Evolutionary conservation across 2,113 vertebrate genomes (phyloP).

Genomic region (Grantiella picta): DNA sequence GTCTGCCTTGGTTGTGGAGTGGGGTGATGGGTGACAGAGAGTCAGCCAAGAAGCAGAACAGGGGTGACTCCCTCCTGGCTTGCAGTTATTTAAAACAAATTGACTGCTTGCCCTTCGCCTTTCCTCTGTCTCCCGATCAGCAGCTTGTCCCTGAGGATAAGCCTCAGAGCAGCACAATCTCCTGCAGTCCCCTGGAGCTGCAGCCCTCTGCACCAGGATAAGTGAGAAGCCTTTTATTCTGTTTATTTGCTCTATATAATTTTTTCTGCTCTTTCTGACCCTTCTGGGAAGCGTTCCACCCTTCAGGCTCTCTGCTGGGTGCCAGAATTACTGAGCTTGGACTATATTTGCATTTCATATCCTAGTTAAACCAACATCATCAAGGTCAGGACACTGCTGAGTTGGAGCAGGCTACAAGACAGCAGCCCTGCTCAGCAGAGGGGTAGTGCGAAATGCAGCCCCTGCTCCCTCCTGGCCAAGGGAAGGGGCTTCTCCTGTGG

Average conservation of each 20-base stretch:
- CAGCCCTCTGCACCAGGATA: conserved; percentile 20
- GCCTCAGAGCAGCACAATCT: conserved; percentile 33
- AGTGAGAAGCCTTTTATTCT: conserved; percentile 37
- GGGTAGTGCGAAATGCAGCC: background rate
- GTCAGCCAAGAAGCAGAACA: background rate
- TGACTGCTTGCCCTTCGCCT: background rate
- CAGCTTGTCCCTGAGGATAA: conserved; percentile 3
- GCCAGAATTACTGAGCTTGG: conserved; percentile 29
- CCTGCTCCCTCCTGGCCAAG: background rate
- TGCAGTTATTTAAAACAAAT: background rate
- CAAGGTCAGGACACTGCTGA: conserved; percentile 36
- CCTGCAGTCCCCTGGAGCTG: conserved; percentile 30
- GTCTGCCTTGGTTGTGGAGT: background rate
- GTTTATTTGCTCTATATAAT: conserved; percentile 46
- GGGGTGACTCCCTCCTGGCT: background rate
- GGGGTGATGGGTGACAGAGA: background rate
- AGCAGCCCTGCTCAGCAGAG: background rate
- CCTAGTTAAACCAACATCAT: conserved; percentile 44
- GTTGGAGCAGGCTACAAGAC: background rate
- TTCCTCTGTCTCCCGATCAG: background rate
- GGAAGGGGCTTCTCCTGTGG: background rate
- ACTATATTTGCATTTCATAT: conserved; percentile 62
- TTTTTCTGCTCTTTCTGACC: conserved; percentile 35
- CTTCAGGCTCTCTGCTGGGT: conserved; percentile 4
- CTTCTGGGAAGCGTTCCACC: conserved; percentile 11